Percentiles rank a stretch among this genome's conserved stretches.
These are phyloP conservation scores for Chloropsis hardwickii DNA, from an alignment of 2,113 vertebrate species.

Conservation along the genomic window DNA sequence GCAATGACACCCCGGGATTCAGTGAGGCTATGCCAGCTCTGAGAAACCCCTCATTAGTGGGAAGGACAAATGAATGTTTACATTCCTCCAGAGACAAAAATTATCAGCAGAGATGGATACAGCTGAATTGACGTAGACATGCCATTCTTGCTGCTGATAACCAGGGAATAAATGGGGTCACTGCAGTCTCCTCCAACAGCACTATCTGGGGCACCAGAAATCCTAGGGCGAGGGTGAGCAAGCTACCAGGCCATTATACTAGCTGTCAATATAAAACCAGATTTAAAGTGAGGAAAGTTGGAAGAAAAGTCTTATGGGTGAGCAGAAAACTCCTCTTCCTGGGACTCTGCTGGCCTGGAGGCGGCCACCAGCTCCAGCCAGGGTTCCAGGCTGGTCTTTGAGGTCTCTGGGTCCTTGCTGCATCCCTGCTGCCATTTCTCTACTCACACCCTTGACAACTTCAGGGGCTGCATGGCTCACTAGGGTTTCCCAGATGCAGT, in stretches of 20 bases:
- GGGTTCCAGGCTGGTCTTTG: background rate
- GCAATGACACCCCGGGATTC: rapidly evolving
- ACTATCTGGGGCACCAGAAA: background rate
- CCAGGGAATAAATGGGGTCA: background rate
- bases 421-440: background rate
- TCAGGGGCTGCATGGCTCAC: rapidly evolving
- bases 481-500: background rate
- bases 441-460: rapidly evolving
- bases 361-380: background rate
- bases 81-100: background rate
- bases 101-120: background rate
- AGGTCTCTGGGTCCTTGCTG: background rate
- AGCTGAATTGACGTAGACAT: background rate
- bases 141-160: background rate
- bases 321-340: background rate
- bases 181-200: background rate
- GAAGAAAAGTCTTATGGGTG: background rate
- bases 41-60: background rate
- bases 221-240: background rate
- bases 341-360: background rate
- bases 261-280: background rate
- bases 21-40: background rate
- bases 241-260: background rate
- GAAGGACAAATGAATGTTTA: background rate
- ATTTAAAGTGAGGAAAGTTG: background rate